These are phyloP conservation scores for Agrochola lota DNA, from an alignment of 2,888 invertebrate species.

Conservation along the genomic window DNA sequence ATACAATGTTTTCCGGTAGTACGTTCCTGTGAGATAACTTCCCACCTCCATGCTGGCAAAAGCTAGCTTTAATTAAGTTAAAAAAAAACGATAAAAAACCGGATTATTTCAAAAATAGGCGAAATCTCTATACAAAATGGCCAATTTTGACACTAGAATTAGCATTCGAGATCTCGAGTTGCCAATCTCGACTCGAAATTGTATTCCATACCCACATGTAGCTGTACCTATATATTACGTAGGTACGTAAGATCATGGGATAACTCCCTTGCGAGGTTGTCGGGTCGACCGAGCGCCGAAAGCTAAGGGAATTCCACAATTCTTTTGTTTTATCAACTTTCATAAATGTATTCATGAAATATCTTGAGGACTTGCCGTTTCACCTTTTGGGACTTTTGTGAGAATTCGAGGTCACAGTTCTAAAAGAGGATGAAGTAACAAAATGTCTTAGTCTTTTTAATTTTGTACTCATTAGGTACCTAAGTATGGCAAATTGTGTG, in stretches of 20 bases:
- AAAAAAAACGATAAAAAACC: no score
- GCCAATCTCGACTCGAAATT: slow-evolving; percentile 9
- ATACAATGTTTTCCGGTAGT: neutral
- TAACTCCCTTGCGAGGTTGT: slow-evolving; percentile 33
- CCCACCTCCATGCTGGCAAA: neutral
- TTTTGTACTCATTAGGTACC: neutral
- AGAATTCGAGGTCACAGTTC: slow-evolving; percentile 15
- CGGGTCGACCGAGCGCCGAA: slow-evolving; percentile 33
- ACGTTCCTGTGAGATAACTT: neutral
- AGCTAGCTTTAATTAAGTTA: neutral
- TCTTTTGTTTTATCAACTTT: slow-evolving; percentile 59
- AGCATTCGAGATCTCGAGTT: neutral
- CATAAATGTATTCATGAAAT: slow-evolving; percentile 59
- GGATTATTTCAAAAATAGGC: neutral
- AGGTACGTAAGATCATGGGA: slow-evolving; percentile 36
- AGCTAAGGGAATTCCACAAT: slow-evolving; percentile 46
- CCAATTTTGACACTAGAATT: neutral
- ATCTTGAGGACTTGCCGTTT: slow-evolving; percentile 27
- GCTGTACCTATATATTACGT: neutral
- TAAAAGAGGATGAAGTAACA: neutral
- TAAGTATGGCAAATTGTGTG: neutral
- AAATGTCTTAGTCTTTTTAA: neutral
- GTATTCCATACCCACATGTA: neutral
- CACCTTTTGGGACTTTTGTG: slow-evolving; percentile 32
- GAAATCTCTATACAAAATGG: neutral